Evolutionary conservation across 1,140 invertebrate species (phyloP), one percentile per base, ranked within the genome.

Genomic region (Drosophila bocki): DNA sequence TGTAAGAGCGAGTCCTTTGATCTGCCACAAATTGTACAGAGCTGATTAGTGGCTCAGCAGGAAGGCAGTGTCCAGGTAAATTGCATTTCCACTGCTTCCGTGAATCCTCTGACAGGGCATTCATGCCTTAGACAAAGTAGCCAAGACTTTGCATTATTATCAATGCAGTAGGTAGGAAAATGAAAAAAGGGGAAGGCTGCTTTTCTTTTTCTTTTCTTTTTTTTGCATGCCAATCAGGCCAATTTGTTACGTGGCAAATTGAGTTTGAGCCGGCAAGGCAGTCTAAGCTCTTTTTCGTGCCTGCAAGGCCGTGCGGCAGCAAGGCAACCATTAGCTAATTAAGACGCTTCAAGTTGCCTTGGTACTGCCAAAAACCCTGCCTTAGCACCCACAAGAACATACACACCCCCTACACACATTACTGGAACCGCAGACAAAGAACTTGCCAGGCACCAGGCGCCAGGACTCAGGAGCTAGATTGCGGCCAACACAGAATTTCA

Each of bases 271-370:
- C 32, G 62, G 45, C 53, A 13, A 47, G 50, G 42, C 56, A 37
- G 22, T 72, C 61, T 76, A 71, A 79, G 79, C 75, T 56, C 53
- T 53, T 56, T 67, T 87, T 70, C 67, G 70, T 87, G 58, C 57
- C 72, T 70, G 26, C 59, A 69, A 81, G 63, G 58, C 53, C 48
- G 37, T 54, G 29, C 22, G 44, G 53, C 50, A 59, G 69, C 56
- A 45, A 78, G 68, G 68, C 75, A 78, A 45, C 77, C 84, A 84
- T 84, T 87, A 84, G 77, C 74, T 88, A 87, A 87, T 88, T 87
- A 80, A 78, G 77, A 78, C 48, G 59, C 48, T 68, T 57, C 65
- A 35, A 72, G 69, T 68, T 26, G 60, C 71, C 51, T 62, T 57
- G 47, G 44, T n/a, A 60, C 41, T 42, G 41, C 53, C 19, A 56